Evolutionary conservation across 2,797 vertebrate species (phyloP).

Genomic region (Spheniscus humboldti): DNA sequence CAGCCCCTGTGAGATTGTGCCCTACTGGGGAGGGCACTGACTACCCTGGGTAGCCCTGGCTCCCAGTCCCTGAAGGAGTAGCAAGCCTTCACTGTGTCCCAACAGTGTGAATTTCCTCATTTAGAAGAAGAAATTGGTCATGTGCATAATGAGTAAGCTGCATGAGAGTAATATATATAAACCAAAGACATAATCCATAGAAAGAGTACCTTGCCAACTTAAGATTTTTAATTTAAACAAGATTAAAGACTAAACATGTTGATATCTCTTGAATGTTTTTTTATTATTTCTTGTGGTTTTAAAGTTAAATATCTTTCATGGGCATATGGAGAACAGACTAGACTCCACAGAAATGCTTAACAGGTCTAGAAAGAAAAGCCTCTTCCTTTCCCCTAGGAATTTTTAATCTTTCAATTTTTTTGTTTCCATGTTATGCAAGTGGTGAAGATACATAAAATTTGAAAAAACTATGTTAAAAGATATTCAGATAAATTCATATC

Average conservation of each 20-base stretch:
- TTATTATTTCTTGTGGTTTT: neutral
- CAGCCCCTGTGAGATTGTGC: neutral
- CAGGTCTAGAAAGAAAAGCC: neutral
- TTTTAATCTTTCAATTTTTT: neutral
- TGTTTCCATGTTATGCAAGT: neutral
- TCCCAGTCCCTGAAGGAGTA: neutral
- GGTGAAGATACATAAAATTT: neutral
- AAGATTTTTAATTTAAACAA: neutral
- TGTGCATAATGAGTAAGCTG: fast-evolving
- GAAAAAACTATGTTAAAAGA: neutral
- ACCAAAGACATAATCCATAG: neutral
- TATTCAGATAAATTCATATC: neutral
- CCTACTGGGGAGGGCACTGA: neutral
- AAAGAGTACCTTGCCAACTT: neutral
- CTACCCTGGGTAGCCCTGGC: neutral
- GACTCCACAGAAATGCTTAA: neutral
- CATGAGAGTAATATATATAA: neutral
- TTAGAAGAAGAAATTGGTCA: neutral
- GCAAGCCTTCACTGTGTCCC: no score
- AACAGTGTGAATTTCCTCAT: neutral
- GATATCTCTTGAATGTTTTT: neutral
- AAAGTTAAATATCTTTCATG: neutral
- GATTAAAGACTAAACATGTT: neutral
- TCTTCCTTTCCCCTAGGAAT: neutral
- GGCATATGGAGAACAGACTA: neutral